Evolutionary conservation across 2,113 vertebrate species (phyloP).

Genomic region (Telmatochromis sp.): DNA sequence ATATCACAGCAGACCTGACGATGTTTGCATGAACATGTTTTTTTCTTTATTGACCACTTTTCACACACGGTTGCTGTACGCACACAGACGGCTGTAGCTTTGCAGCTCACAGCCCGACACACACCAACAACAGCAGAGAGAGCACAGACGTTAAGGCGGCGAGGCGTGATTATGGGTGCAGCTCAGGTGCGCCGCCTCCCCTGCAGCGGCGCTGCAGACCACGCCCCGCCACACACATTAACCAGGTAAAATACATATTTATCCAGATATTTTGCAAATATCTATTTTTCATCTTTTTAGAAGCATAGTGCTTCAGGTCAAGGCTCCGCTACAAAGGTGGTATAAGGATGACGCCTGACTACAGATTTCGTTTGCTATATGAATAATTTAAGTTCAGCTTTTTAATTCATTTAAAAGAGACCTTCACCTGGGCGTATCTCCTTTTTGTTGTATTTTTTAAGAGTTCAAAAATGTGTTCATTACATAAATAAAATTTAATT

Average conservation of each 20-base stretch:
- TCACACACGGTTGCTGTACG: too few species aligned
- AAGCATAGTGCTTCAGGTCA: not conserved
- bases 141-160: not conserved
- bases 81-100: too few species aligned
- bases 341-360: not conserved
- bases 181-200: not conserved
- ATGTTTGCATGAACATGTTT: accelerated
- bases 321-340: accelerated
- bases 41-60: not conserved
- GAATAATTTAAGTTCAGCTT: not conserved
- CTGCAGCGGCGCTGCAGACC: accelerated
- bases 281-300: not conserved
- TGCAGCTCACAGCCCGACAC: too few species aligned
- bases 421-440: not conserved
- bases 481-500: accelerated
- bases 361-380: accelerated
- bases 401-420: not conserved
- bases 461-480: not conserved
- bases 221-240: accelerated
- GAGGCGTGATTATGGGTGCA: accelerated
- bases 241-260: not conserved
- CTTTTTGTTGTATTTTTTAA: not conserved
- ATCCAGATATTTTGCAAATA: not conserved
- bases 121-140: too few species aligned
- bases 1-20: accelerated